Base-by-base conservation (phyloP, 2,888 invertebrate species). In the Ceraclea dissimilis region DNA sequence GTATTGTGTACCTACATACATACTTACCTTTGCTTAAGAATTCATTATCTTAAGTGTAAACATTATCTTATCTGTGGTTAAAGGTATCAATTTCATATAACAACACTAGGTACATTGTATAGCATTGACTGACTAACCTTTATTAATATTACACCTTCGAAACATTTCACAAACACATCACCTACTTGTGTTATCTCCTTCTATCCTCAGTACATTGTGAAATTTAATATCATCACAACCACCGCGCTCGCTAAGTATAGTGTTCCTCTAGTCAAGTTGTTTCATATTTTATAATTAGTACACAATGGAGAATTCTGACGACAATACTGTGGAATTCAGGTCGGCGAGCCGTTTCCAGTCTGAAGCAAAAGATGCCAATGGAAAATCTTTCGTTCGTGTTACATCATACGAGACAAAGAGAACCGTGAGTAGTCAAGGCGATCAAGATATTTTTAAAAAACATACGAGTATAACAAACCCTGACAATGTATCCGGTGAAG, bases 11-110 rank as follows among this genome's bases (percentile, higher is more conserved):
- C 2, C 39, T 39, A 5, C 13, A 39, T 39, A n/a, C 16, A 39
- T 31, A 11, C 13, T 8, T 39, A 39, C 16, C 13, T 49, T 5
- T 34, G 20, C 16, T 46, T 47, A 47, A 31, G 46, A 43, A 10
- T 39, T 57, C 43, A 44, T 56, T 59, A 59, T 50, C 52, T 43
- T 52, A 55, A 51, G 49, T 49, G 49, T 56, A 43, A 17, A 48
- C 52, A 39, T 39, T 39, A 58, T 58, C 58, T 58, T 58, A 58
- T 58, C 58, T 58, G 58, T 55, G 54, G 58, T 58, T 34, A 46
- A 48, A 49, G 55, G 58, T 58, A 54, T 58, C 58, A 49, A 58
- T 58, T 55, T 39, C 57, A 54, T 20, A 47, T 6, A 19, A 39
- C 5, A n/a, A 39, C 13, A 26, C 26, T 26, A 6, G 10, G 5